Base-by-base conservation (phyloP, 1,140 invertebrate genomes). In the Drosophila novamexicana region DNA sequence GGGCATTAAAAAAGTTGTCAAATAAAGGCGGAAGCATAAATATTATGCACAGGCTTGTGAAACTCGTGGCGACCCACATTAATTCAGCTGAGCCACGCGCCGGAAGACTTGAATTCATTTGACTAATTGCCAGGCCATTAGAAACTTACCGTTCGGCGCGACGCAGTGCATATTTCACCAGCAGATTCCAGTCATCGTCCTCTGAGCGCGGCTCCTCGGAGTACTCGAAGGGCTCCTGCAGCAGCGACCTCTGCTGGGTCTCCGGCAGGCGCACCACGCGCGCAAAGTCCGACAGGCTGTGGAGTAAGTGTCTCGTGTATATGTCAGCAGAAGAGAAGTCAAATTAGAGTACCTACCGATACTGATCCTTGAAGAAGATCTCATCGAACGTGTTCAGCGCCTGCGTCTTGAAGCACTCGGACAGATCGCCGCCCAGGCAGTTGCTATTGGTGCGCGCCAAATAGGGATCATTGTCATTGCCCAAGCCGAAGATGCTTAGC, bases 321-420 rank as follows among this genome's bases (percentile, higher is more conserved):
- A 29, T 29, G 4, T 29, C 22, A 4, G 22, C 22, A 29, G 5
- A 4, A 4, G 39, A 66, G 29, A 32, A 58, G 42, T 37, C 0
- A 29, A 6, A 36, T 3, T 7, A 12, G 10, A 10, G 12, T 0
- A n/a, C 84, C 93, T 91, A 94, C 94, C 93, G 82, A 84, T 94
- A 94, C 71, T 93, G 91, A 49, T 94, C 94, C 79, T 94, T 93
- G 79, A 95, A 94, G 79, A 97, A 97, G 85, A 97, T 96, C 37
- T 96, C 95, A 47, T 96, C 95, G 56, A 97, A 95, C 0, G 95
- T 95, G 62, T 94, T 93, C 4, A 97, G 84, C 0, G 96, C 96
- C 74, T 95, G 94, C 0, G 95, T 96, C 83, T 97, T 97, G 79
- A 97, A 97, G 84, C 96, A 97, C 79, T 97, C 96, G 1, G 95